Evolutionary conservation across 2,888 invertebrate genomes (phyloP), one percentile per base, ranked within the genome.

Genomic region (Ophioninae sp.): DNA sequence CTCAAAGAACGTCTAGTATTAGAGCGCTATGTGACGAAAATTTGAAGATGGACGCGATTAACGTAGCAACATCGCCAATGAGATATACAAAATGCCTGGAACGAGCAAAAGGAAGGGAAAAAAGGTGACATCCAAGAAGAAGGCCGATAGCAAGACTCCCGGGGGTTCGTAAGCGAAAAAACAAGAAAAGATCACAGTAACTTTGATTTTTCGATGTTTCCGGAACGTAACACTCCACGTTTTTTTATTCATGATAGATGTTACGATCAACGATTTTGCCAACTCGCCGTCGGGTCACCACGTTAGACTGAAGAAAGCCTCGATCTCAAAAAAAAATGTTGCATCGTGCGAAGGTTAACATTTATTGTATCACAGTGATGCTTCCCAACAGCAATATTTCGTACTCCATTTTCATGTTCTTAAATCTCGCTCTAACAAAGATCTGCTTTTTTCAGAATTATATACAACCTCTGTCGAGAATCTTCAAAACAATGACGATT

Each of bases 221-320:
- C 59, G 41, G 20, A 59, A 44, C 58, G 37, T 37, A 20, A 44
- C 61, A 7, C 30, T 61, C 10, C 30, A 56, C 59, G 5, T 58
- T n/a, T 68, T 65, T 58, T 22, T 22, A 17, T 79, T 13, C 13
- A n/a, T 59, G 93, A 93, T 64, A 93, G 6, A 96, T 93, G 94
- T 95, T 82, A 95, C 95, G 13, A 92, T 96, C 90, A 94, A 95
- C 88, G 95, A 96, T 89, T 94, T 94, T 91, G 96, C 96, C 6
- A 95, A 96, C 92, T 94, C 95, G 41, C 86, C 92, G 64, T 85
- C 88, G 17, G 89, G 88, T 63, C 89, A 88, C 51, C 89, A 91
- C 74, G 89, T 90, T 51, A 90, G 92, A 83, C 81, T 91, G n/a
- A 93, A 91, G 84, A 93, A 93, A 86, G 89, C 90, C 58, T 84